Base-by-base conservation (phyloP, 2,888 invertebrate genomes). In the Drosophila cracens region DNA sequence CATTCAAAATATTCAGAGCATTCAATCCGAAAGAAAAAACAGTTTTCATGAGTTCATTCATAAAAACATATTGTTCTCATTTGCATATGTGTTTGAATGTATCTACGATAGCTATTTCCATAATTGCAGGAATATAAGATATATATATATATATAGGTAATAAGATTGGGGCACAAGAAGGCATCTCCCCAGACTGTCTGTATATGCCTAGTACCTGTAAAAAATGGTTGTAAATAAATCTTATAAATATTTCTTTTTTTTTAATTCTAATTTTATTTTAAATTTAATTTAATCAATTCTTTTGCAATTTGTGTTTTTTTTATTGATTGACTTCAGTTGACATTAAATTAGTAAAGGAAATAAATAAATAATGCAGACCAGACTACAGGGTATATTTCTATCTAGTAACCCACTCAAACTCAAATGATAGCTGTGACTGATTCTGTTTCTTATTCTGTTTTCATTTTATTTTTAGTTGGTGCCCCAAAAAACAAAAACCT, bases 41-140 rank as follows among this genome's bases (percentile, higher is more conserved):
- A 66, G 52, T 48, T 27, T 21, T n/a, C 33, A 56, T 8, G 29
- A 60, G 36, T 75, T 77, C 77, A 79, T 77, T 77, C 70, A 70
- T 33, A 62, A 59, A 43, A n/a, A n/a, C 51, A 72, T 62, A 66
- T 67, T 63, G 48, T 63, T 6, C 48, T 43, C 62, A 63, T 78
- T 69, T 77, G 52, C 74, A 60, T 77, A 49, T 31, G 11, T 36
- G 18, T 25, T 16, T 27, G 4, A 25, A 33, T 58, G 18, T 38
- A n/a, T 54, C 6, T 25, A 25, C 2, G 1, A 21, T 29, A 16
- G 31, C 46, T 40, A 46, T 53, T 70, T 13, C 61, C 85, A 85
- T 79, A 70, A 74, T 69, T 61, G 48, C 29, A n/a, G 8, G 18
- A 25, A 33, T 33, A 16, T 16, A 36, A 16, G 16, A 7, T n/a